A percentile compares a stretch with the other conserved stretches of the same genome.
Evolutionary conservation across 1,140 invertebrate species (phyloP).

Genomic region (Micrasema longulum): DNA sequence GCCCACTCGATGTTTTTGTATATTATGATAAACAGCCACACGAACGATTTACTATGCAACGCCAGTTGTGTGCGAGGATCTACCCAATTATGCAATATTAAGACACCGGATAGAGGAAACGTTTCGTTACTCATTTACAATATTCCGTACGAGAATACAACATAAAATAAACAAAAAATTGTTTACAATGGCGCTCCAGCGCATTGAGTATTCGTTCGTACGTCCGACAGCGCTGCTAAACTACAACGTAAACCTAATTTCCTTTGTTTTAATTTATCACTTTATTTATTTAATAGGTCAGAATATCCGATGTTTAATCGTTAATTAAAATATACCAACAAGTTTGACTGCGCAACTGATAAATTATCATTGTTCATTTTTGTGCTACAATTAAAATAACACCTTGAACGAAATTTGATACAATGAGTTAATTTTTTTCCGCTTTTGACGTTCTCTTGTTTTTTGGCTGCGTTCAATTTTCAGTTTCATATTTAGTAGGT

Average conservation of each 20-base stretch:
- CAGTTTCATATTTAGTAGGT: no score
- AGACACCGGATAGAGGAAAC: background rate
- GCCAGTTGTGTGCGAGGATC: background rate
- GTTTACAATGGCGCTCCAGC: slow-evolving; percentile 16
- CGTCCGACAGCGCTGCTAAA: no score
- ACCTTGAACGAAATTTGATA: no score
- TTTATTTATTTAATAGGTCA: background rate
- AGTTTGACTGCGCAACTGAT: no score
- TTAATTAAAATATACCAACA: no score
- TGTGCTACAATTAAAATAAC: no score
- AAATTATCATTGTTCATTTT: no score
- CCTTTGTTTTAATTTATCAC: slow-evolving; percentile 4
- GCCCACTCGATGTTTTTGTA: slow-evolving; percentile 30
- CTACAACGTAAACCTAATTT: background rate
- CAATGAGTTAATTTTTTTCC: no score
- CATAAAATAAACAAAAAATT: background rate
- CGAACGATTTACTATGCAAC: slow-evolving; percentile 3
- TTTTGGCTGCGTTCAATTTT: no score
- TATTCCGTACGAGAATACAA: background rate
- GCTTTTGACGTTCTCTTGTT: no score
- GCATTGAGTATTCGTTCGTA: no score
- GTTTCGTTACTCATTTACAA: slow-evolving; percentile 6
- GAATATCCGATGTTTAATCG: background rate
- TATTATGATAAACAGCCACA: slow-evolving; percentile 8
- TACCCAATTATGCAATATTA: slow-evolving; percentile 4